A percentile compares a stretch with the other conserved stretches of the same genome.
phyloP scores from a whole-genome alignment of 2,888 invertebrate species.

The Proisotoma minuta region DNA sequence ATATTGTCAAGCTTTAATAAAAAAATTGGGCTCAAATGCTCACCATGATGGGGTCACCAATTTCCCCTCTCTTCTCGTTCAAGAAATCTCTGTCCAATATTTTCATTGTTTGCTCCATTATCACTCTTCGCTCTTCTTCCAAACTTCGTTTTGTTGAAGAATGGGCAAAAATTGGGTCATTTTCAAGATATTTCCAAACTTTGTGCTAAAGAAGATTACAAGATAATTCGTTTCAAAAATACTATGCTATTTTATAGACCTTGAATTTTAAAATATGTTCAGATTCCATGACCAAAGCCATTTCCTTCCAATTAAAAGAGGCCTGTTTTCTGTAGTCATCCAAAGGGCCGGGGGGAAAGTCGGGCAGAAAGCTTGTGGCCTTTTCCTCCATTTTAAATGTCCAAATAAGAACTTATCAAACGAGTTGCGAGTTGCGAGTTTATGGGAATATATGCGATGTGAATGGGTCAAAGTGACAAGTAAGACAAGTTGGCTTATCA shows the following conservation, averaged over 20 bases:
- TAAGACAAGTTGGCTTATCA: too few relatives aligned
- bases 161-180: conserved; percentile 59
- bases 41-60: conserved; percentile 41
- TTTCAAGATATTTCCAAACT: conserved; percentile 59
- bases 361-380: too few relatives aligned
- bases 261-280: conserved; percentile 69
- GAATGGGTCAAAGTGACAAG: too few relatives aligned
- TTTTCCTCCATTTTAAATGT: too few relatives aligned
- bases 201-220: conserved; percentile 52
- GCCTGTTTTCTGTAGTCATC: conserved; percentile 72
- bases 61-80: conserved; percentile 48
- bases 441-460: too few relatives aligned
- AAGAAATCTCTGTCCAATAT: conserved; percentile 63
- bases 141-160: conserved; percentile 53
- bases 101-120: conserved; percentile 59
- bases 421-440: too few relatives aligned
- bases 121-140: conserved; percentile 57
- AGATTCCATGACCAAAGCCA: conserved; percentile 74
- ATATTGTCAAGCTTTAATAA: background rate
- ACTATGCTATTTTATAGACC: conserved; percentile 55
- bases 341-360: conserved; percentile 62
- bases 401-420: too few relatives aligned
- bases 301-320: conserved; percentile 79
- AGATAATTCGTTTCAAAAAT: background rate
- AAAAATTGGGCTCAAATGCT: background rate